Evolutionary conservation across 2,888 invertebrate species (phyloP), one percentile per base, ranked within the genome.

Genomic region (Leucozona laternaria): DNA sequence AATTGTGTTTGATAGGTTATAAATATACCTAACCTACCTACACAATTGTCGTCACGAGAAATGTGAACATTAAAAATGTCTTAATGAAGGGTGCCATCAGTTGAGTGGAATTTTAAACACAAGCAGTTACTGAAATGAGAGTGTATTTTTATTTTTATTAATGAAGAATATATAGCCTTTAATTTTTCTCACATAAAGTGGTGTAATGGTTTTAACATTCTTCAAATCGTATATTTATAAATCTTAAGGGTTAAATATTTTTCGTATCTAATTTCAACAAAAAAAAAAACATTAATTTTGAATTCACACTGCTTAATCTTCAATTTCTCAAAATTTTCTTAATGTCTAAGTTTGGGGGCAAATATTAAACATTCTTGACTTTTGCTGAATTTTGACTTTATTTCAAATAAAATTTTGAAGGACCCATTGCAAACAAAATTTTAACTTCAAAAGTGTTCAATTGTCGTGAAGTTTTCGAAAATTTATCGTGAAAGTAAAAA

Each of bases 1-100:
- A 50, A 50, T 2, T 20, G 6, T 55, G 2, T 13, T n/a, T n/a
- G n/a, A n/a, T n/a, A 28, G 28, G 28, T 28, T 28, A 28, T 28
- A 28, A 4, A n/a, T n/a, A 4, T 22, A 50, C 5, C 25, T 43
- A 20, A 17, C 37, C 4, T 37, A 48, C 48, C 48, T 48, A 48
- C 50, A 50, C 22, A 22, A 22, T 50, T 50, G 22, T 22, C 6
- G 22, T 22, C 22, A 50, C 6, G 22, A 34, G 8, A n/a, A 57
- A 57, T 13, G 34, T 17, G 57, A 34, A 20, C 34, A 37, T 15
- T 37, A 58, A 58, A 58, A 58, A 5, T 58, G 1, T 20, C 37
- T 20, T 34, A 58, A 37, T 13, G 37, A 37, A 37, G 58, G 58
- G 58, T 58, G 58, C 37, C 58, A 58, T 58, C 58, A 58, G 31